These are phyloP conservation scores for Oncorhynchus tshawytscha DNA, from an alignment of 2,113 vertebrate genomes.

Conservation along the genomic window DNA sequence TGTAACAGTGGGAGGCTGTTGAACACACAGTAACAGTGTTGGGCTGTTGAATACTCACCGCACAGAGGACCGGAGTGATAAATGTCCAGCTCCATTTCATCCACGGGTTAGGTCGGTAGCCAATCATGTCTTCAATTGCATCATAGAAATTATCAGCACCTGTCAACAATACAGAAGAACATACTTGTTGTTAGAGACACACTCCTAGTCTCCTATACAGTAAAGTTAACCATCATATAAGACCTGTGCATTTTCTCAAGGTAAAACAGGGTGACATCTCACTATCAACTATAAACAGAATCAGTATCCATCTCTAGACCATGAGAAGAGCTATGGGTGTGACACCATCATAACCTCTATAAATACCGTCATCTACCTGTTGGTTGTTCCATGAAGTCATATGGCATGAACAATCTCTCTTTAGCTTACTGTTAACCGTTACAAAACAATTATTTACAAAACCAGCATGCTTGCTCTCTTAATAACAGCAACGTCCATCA, in stretches of 20 bases:
- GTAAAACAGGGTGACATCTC: neutral
- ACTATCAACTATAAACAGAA: neutral
- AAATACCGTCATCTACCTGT: neutral
- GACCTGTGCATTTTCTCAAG: neutral
- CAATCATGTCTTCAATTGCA: constrained; percentile 97
- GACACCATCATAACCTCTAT: neutral
- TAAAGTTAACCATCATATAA: too few relatives aligned
- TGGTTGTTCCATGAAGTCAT: neutral
- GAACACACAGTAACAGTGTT: constrained; percentile 45
- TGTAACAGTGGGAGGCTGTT: neutral
- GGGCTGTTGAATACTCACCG: constrained; percentile 73
- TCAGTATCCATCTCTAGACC: neutral
- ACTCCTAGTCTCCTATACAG: neutral
- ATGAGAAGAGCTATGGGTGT: neutral
- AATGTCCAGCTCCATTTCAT: constrained; percentile 99
- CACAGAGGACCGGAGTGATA: constrained; percentile 92
- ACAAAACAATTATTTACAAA: neutral
- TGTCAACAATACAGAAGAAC: constrained; percentile 46
- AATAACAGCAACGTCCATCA: neutral
- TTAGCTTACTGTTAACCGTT: neutral
- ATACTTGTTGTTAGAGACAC: neutral
- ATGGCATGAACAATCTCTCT: constrained; percentile 2
- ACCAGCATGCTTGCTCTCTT: neutral
- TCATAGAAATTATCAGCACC: constrained; percentile 97
- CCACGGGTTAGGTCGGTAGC: constrained; percentile 96